A percentile compares a stretch with the other conserved stretches of the same genome.
These are phyloP conservation scores for Caradrina clavipalpis DNA, from an alignment of 2,888 invertebrate genomes.

Conservation along the genomic window DNA sequence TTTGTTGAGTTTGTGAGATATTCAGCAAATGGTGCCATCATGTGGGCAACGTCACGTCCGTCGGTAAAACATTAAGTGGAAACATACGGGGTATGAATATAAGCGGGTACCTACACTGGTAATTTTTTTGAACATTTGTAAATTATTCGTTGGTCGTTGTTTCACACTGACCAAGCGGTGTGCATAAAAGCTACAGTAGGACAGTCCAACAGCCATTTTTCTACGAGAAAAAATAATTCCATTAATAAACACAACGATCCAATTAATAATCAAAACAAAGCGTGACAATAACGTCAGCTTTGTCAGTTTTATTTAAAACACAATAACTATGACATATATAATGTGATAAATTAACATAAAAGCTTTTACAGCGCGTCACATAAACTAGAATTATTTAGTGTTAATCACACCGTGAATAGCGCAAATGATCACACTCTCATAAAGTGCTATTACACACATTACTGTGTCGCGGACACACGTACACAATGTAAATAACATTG, in stretches of 20 bases:
- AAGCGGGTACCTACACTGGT: not conserved
- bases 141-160: too few species aligned
- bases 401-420: slow-evolving; percentile 8
- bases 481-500: slow-evolving; percentile 29
- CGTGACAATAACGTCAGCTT: not conserved
- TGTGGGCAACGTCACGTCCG: slow-evolving; percentile 22
- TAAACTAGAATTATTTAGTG: slow-evolving; percentile 32
- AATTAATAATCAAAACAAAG: not conserved
- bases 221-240: too few species aligned
- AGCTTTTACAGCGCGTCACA: slow-evolving; percentile 14
- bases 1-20: slow-evolving; percentile 28
- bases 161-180: too few species aligned
- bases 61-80: slow-evolving; percentile 13
- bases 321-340: not conserved
- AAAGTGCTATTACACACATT: slow-evolving; percentile 18
- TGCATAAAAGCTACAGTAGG: too few species aligned
- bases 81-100: slow-evolving; percentile 8
- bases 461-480: slow-evolving; percentile 9
- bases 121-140: too few species aligned
- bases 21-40: slow-evolving; percentile 24
- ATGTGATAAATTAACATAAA: not conserved
- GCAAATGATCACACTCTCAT: slow-evolving; percentile 11
- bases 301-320: not conserved
- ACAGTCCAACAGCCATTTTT: too few species aligned
- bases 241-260: too few species aligned